phyloP scores from a whole-genome alignment of 2,113 vertebrate species.

The Trichomycterus rosablanca region DNA sequence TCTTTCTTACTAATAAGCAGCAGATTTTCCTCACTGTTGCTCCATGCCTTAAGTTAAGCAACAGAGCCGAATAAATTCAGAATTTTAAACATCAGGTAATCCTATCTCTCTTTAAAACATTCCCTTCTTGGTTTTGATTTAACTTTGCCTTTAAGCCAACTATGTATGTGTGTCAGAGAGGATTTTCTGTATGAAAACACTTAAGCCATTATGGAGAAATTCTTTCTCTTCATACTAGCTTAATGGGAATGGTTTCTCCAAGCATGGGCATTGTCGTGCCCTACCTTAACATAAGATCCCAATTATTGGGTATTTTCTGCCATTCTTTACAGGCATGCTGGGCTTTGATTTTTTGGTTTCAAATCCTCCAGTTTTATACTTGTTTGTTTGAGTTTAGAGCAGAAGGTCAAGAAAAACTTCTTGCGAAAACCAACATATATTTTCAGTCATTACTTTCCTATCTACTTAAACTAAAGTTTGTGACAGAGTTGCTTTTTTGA shows the following conservation, averaged over 20 bases:
- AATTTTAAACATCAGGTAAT: constrained; percentile 31
- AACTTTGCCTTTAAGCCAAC: constrained; percentile 26
- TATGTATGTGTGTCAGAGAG: constrained; percentile 6
- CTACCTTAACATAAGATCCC: constrained; percentile 40
- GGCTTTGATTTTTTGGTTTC: constrained; percentile 36
- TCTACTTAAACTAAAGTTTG: no score
- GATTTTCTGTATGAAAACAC: constrained; percentile 14
- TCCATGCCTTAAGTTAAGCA: constrained; percentile 7
- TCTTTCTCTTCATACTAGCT: no score
- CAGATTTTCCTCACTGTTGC: constrained; percentile 28
- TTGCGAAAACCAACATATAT: no score
- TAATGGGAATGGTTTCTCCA: constrained; percentile 24
- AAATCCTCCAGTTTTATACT: no score
- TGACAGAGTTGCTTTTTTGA: no score
- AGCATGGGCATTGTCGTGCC: constrained; percentile 8
- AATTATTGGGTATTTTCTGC: no score
- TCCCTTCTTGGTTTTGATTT: constrained; percentile 31
- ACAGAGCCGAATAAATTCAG: constrained; percentile 22
- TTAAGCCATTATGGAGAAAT: constrained; percentile 24
- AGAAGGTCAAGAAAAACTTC: no score
- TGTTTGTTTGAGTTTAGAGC: no score
- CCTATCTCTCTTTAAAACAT: constrained; percentile 23
- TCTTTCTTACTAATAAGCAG: constrained; percentile 27
- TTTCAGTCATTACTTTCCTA: no score
- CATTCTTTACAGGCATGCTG: constrained; percentile 30